These are phyloP conservation scores for Protonibea diacanthus DNA, from an alignment of 2,797 vertebrate genomes.

Conservation along the genomic window DNA sequence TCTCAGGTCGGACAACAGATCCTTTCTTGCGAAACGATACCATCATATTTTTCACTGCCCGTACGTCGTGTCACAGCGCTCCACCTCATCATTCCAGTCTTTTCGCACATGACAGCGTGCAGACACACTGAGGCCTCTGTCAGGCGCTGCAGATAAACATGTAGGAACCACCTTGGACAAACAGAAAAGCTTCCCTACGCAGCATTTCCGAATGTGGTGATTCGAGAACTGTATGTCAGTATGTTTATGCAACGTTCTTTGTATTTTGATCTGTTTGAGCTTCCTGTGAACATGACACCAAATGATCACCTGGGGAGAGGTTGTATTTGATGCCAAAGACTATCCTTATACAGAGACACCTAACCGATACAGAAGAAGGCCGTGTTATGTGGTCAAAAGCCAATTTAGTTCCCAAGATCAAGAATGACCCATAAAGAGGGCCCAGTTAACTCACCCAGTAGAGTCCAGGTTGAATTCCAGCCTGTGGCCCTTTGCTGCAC, in stretches of 20 bases:
- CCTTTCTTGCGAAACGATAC: constrained; percentile 18
- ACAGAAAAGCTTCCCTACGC: constrained; percentile 30
- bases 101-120: neutral
- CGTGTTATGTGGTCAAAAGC: neutral
- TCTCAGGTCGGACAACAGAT: constrained; percentile 26
- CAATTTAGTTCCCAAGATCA: neutral
- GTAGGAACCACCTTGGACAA: constrained; percentile 35
- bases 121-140: constrained; percentile 27
- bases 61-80: neutral
- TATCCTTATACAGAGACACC: neutral
- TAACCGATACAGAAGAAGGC: neutral
- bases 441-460: too few relatives aligned
- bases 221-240: neutral
- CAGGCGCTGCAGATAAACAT: neutral
- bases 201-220: neutral
- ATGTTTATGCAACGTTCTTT: neutral
- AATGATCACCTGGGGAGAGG: too few relatives aligned
- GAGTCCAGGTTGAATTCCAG: too few relatives aligned
- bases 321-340: too few relatives aligned
- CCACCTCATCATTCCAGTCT: neutral
- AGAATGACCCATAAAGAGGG: too few relatives aligned
- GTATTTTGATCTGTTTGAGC: neutral
- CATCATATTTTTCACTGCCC: neutral
- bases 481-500: too few relatives aligned
- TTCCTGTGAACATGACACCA: too few relatives aligned